Conservation (phyloP, 2,797 vertebrate species). For the Antennarius maculatus region DNA sequence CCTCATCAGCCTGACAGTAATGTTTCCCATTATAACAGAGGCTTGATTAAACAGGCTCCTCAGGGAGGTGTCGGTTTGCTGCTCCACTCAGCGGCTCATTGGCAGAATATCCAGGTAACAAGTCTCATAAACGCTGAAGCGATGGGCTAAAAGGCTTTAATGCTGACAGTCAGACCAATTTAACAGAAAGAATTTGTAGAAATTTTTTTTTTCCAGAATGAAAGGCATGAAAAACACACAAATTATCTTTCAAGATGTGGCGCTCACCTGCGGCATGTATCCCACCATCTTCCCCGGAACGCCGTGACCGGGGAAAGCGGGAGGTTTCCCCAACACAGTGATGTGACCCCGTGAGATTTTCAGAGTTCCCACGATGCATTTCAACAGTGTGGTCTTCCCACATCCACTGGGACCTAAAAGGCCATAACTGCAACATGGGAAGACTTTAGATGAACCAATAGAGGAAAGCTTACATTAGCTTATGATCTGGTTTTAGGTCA, state of each 20-base stretch:
- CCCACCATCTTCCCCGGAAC: constrained; percentile 84
- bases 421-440: constrained; percentile 74
- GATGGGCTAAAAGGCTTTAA: neutral
- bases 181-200: too few species aligned
- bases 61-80: neutral
- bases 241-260: neutral
- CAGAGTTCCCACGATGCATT: constrained; percentile 85
- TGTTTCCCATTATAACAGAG: constrained; percentile 24
- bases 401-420: constrained; percentile 85
- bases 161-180: neutral
- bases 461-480: neutral
- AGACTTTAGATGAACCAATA: neutral
- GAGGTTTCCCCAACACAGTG: constrained; percentile 82
- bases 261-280: constrained; percentile 85
- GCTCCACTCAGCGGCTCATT: neutral
- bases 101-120: neutral
- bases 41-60: constrained; percentile 19
- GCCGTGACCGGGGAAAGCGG: constrained; percentile 81
- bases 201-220: too few species aligned
- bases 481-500: neutral
- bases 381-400: constrained; percentile 84
- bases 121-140: neutral
- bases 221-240: too few species aligned
- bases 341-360: constrained; percentile 83
- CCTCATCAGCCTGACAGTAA: constrained; percentile 43